phyloP scores from a whole-genome alignment of 2,888 invertebrate genomes.

The Petrophora chlorosata region DNA sequence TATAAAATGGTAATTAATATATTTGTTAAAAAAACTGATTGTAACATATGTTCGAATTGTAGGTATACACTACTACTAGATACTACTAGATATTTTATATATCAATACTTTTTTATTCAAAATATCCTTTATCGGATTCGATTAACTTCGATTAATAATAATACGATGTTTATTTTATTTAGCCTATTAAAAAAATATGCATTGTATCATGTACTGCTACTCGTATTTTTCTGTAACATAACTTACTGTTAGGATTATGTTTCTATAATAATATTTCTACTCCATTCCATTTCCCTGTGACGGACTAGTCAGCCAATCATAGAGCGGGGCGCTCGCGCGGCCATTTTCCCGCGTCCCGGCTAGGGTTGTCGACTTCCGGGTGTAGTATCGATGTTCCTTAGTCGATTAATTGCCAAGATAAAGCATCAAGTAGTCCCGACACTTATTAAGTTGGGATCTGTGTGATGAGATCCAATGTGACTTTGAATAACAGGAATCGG shows the following conservation, averaged over 20 bases:
- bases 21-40: too few relatives aligned
- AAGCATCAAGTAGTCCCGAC: conserved; percentile 41
- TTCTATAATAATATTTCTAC: conserved; percentile 10
- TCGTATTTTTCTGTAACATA: conserved; percentile 1
- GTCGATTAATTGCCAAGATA: conserved; percentile 47
- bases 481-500: conserved; percentile 31
- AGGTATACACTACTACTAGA: too few relatives aligned
- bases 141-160: too few relatives aligned
- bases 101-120: too few relatives aligned
- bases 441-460: conserved; percentile 44
- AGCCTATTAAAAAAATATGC: too few relatives aligned
- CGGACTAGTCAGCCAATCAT: conserved; percentile 47
- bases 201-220: neutral
- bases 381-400: conserved; percentile 34
- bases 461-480: conserved; percentile 36
- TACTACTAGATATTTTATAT: too few relatives aligned
- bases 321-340: conserved; percentile 38
- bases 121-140: too few relatives aligned
- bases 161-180: too few relatives aligned
- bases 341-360: conserved; percentile 49
- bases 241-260: neutral
- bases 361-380: conserved; percentile 44
- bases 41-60: too few relatives aligned
- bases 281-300: conserved; percentile 20
- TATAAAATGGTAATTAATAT: too few relatives aligned